These are phyloP conservation scores for Manis pentadactyla DNA, from an alignment of 2,797 vertebrate species.

Conservation along the genomic window DNA sequence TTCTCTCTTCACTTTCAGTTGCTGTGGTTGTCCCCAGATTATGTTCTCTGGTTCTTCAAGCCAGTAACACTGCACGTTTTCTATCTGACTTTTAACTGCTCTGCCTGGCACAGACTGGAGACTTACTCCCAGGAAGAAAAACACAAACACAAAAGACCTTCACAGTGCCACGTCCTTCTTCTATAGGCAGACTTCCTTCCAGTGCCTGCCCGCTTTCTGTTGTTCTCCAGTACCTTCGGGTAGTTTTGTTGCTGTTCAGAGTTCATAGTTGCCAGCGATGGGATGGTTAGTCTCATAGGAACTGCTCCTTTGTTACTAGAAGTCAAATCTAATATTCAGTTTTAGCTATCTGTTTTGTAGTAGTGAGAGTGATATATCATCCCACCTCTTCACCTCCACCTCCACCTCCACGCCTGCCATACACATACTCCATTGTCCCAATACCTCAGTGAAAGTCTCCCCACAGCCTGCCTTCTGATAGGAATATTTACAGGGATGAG, in stretches of 20 bases:
- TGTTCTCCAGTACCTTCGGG: neutral
- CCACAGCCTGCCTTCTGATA: neutral
- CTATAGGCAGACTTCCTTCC: neutral
- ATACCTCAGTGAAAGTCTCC: neutral
- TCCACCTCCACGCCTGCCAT: neutral
- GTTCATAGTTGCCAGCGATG: neutral
- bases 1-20: neutral
- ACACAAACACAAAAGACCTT: neutral
- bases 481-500: neutral
- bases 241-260: neutral
- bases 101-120: neutral
- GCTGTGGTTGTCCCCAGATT: neutral
- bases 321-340: neutral
- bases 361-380: neutral
- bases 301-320: neutral
- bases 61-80: neutral
- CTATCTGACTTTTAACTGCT: neutral
- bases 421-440: neutral
- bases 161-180: neutral
- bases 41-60: neutral
- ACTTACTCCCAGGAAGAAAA: neutral
- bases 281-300: neutral
- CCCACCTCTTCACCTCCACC: neutral
- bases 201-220: neutral
- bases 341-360: neutral